These are phyloP conservation scores for Arion vulgaris DNA, from an alignment of 1,140 invertebrate genomes.

Conservation along the genomic window DNA sequence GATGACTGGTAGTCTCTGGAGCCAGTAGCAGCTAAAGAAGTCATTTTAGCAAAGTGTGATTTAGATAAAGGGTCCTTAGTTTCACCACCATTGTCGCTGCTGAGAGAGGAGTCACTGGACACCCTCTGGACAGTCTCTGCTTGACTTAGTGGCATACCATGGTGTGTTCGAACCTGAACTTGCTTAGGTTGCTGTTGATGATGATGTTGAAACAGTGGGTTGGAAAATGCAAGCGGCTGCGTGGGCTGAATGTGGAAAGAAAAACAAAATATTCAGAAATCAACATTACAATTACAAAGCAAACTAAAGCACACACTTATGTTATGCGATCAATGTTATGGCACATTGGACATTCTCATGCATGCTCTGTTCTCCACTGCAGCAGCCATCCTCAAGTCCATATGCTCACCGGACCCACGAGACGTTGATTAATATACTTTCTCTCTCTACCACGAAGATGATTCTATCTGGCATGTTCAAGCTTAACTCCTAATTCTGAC, in stretches of 20 bases:
- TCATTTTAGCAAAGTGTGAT: slow-evolving; percentile 27
- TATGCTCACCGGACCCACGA: too few relatives aligned
- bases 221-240: slow-evolving; percentile 87
- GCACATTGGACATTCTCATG: too few relatives aligned
- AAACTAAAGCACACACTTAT: too few relatives aligned
- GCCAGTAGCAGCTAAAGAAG: slow-evolving; percentile 47
- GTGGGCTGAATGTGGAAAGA: neutral
- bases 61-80: slow-evolving; percentile 25
- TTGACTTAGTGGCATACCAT: slow-evolving; percentile 11
- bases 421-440: too few relatives aligned
- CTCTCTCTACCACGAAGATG: too few relatives aligned
- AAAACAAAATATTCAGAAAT: neutral
- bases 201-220: slow-evolving; percentile 82
- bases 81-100: slow-evolving; percentile 54
- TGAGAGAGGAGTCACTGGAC: slow-evolving; percentile 49
- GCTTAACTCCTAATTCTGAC: too few relatives aligned
- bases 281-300: neutral
- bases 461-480: too few relatives aligned
- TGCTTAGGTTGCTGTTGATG: slow-evolving; percentile 46
- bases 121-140: slow-evolving; percentile 15
- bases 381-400: too few relatives aligned
- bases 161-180: slow-evolving; percentile 18
- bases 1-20: slow-evolving; percentile 32
- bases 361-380: too few relatives aligned
- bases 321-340: too few relatives aligned